Conservation (phyloP, 2,888 invertebrate genomes). For the Cerceris rybyensis region DNA sequence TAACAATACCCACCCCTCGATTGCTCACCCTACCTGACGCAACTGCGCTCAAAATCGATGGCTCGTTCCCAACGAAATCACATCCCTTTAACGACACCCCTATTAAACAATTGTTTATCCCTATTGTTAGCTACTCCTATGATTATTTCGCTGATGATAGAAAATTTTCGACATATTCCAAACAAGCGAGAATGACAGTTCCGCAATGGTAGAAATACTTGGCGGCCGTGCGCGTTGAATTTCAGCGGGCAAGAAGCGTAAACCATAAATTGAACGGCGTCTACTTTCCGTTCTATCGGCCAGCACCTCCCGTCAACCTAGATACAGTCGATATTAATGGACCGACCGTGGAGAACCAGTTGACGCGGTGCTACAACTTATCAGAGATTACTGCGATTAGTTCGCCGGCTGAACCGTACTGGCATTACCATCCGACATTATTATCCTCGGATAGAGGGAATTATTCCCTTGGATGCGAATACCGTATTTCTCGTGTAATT, state of each 20-base stretch:
- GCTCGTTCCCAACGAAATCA: too few species aligned
- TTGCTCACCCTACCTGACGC: too few species aligned
- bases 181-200: neutral
- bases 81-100: too few species aligned
- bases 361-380: slow-evolving; percentile 37
- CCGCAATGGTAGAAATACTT: slow-evolving; percentile 3
- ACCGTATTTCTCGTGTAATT: neutral
- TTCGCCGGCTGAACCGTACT: slow-evolving; percentile 18
- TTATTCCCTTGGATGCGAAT: neutral
- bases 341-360: slow-evolving; percentile 37
- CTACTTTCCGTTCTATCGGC: slow-evolving; percentile 38
- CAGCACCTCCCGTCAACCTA: slow-evolving; percentile 38
- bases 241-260: neutral
- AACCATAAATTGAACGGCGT: slow-evolving; percentile 30
- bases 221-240: slow-evolving; percentile 11
- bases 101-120: too few species aligned
- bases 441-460: slow-evolving; percentile 13
- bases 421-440: slow-evolving; percentile 25
- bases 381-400: slow-evolving; percentile 46
- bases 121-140: too few species aligned
- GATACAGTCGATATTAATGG: slow-evolving; percentile 60
- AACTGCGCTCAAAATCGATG: too few species aligned
- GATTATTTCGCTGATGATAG: too few species aligned
- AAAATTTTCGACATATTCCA: too few species aligned
- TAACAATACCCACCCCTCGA: too few species aligned